These are phyloP conservation scores for Ctenosaura bakeri DNA, from an alignment of 2,797 vertebrate genomes.

Conservation along the genomic window DNA sequence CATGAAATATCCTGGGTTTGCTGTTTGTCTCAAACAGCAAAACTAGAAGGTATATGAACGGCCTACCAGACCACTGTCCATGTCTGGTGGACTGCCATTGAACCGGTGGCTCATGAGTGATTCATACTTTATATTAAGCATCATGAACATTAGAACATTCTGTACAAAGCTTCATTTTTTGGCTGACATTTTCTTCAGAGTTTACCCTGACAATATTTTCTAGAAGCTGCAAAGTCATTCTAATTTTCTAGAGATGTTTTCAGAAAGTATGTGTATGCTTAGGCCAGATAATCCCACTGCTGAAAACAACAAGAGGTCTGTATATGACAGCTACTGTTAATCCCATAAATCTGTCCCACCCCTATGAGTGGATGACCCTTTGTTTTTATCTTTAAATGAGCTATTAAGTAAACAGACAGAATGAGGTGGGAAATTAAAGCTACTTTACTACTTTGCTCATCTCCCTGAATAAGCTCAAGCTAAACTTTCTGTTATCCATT, in stretches of 20 bases:
- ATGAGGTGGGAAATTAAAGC: constrained; percentile 7
- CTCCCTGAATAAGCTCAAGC: constrained; percentile 29
- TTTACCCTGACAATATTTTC: neutral
- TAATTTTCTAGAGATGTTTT: constrained; percentile 33
- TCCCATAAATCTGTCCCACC: neutral
- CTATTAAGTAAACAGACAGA: constrained; percentile 11
- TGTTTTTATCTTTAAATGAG: constrained; percentile 38
- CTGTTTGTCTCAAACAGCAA: neutral
- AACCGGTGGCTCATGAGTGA: neutral
- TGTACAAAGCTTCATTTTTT: neutral
- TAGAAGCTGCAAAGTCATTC: constrained; percentile 21
- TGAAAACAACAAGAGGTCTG: neutral
- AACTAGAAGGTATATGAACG: neutral
- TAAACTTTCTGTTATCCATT: constrained; percentile 18
- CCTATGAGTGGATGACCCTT: neutral
- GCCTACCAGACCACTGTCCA: no score
- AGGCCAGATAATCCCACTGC: constrained; percentile 1
- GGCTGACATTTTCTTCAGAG: neutral
- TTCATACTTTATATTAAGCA: accelerated
- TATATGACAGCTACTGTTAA: accelerated
- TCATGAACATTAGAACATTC: constrained; percentile 7
- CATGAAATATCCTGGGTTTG: neutral
- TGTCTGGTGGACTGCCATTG: neutral
- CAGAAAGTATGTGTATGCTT: neutral
- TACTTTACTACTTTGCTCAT: neutral